phyloP scores from a whole-genome alignment of 64 coral and sea anemone species.

The Porites lutea region DNA sequence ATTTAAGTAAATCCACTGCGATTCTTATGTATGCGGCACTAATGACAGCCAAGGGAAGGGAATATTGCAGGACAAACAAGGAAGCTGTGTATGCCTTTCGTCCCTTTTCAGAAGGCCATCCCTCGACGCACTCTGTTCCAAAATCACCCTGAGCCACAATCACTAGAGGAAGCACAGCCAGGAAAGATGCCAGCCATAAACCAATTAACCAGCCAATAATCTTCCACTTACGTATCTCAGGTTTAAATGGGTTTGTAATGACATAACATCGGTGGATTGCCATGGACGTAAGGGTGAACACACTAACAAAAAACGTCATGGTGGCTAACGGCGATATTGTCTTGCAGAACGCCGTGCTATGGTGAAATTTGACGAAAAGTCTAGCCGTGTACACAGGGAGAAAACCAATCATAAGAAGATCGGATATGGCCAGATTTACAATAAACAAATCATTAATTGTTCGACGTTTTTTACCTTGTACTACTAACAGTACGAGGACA shows the following conservation, averaged over 20 bases:
- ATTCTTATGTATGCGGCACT: constrained; percentile 65
- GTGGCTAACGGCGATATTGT: constrained; percentile 38
- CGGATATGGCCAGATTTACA: constrained; percentile 65
- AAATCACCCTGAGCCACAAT: background rate
- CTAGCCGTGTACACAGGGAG: constrained; percentile 37
- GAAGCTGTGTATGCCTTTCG: constrained; percentile 44
- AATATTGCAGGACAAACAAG: constrained; percentile 58
- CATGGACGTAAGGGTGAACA: constrained; percentile 72
- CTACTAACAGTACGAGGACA: constrained; percentile 50
- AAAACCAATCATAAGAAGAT: constrained; percentile 63
- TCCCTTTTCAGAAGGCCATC: background rate
- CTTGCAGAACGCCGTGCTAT: constrained; percentile 34
- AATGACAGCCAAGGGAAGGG: constrained; percentile 55
- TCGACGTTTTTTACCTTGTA: constrained; percentile 40
- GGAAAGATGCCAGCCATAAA: constrained; percentile 52
- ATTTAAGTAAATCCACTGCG: constrained; percentile 48
- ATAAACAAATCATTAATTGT: constrained; percentile 70
- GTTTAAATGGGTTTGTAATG: constrained; percentile 72
- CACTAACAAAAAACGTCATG: constrained; percentile 66
- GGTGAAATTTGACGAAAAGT: background rate
- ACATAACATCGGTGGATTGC: constrained; percentile 67
- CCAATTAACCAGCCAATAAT: constrained; percentile 36
- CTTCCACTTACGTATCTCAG: constrained; percentile 54
- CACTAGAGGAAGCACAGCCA: constrained; percentile 61
- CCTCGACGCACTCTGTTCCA: background rate